A percentile compares a stretch with the other conserved stretches of the same genome.
Evolutionary conservation across 2,113 vertebrate genomes (phyloP).

Genomic region (Leptocoma aspasia): DNA sequence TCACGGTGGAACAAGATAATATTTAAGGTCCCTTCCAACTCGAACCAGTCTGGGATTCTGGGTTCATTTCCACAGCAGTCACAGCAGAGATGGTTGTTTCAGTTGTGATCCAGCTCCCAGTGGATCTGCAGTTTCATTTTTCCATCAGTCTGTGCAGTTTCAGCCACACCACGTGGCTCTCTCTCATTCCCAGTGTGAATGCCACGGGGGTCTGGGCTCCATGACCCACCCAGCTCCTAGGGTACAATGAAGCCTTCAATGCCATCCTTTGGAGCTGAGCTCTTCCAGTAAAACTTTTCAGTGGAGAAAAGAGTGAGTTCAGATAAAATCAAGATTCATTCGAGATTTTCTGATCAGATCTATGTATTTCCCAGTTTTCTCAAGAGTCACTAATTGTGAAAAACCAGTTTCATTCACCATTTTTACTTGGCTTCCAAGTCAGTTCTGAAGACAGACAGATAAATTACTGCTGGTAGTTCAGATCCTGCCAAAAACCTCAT

Average conservation of each 20-base stretch:
- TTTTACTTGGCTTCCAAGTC: not conserved
- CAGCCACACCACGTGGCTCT: rapidly evolving
- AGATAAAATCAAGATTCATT: not conserved
- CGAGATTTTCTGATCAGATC: not conserved
- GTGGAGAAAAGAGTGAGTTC: not conserved
- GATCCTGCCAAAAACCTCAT: not conserved
- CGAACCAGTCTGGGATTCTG: not conserved
- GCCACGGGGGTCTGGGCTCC: not conserved
- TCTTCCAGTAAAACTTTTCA: not conserved
- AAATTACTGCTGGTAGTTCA: not conserved
- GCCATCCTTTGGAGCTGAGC: not conserved
- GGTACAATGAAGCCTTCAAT: not conserved
- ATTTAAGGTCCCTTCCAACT: not conserved
- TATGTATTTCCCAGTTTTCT: not conserved
- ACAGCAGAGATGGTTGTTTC: not conserved
- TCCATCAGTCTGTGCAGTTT: not conserved
- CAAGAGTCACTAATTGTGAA: not conserved
- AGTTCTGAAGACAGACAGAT: not conserved
- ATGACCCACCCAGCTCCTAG: not conserved
- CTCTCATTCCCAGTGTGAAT: rapidly evolving
- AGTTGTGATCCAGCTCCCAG: not conserved
- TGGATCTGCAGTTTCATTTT: not conserved
- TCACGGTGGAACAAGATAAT: rapidly evolving
- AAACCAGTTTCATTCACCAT: not conserved
- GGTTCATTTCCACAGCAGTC: not conserved